Evolutionary conservation across 2,113 vertebrate genomes (phyloP).

Genomic region (Zosterops hypoxanthus): DNA sequence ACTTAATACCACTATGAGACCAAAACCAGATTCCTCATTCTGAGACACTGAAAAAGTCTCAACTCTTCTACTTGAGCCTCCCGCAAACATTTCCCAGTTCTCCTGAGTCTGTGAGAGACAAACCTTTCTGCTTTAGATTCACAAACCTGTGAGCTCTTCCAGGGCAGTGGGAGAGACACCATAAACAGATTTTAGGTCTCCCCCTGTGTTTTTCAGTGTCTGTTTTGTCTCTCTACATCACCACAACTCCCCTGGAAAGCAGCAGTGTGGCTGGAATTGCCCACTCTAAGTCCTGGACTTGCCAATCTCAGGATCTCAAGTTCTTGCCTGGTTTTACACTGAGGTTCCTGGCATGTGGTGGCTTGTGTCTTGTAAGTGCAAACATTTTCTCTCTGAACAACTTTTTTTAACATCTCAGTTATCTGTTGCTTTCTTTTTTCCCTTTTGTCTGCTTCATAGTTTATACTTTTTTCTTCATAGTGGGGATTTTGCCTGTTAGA

Average conservation of each 20-base stretch:
- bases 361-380: neutral
- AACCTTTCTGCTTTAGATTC: neutral
- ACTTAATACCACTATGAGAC: neutral
- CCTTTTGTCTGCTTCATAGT: neutral
- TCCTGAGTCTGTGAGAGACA: neutral
- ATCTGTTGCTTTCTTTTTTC: neutral
- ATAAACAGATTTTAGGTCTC: neutral
- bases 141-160: neutral
- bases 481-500: neutral
- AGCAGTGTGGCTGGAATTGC: neutral
- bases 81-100: neutral
- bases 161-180: neutral
- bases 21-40: neutral
- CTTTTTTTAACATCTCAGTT: neutral
- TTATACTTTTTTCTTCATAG: neutral
- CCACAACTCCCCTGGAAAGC: neutral
- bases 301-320: neutral
- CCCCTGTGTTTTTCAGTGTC: neutral
- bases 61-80: neutral
- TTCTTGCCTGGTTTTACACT: neutral
- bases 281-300: neutral
- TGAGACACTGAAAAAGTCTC: neutral
- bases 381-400: neutral
- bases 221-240: neutral
- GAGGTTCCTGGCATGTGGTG: neutral